phyloP scores from a whole-genome alignment of 92 coral and sea anemone genomes.

The Galaxea fascicularis region DNA sequence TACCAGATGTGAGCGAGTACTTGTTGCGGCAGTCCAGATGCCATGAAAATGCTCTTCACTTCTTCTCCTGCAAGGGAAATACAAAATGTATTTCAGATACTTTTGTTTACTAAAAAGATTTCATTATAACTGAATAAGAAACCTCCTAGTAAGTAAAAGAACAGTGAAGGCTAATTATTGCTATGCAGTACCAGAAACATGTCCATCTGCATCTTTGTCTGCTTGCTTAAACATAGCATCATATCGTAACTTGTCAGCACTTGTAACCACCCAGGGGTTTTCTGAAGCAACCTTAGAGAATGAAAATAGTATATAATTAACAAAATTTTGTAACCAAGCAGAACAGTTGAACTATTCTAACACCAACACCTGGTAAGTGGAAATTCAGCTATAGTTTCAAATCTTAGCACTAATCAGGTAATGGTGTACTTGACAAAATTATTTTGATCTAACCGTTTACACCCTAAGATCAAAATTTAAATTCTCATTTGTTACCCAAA shows the following conservation, averaged over 20 bases:
- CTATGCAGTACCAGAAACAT: conserved; percentile 85
- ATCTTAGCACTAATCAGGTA: too few species aligned
- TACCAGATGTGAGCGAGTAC: conserved; percentile 97
- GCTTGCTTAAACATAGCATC: conserved; percentile 93
- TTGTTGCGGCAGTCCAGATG: conserved; percentile 94
- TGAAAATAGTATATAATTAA: not conserved
- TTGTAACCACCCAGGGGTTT: conserved; percentile 87
- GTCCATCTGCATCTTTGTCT: conserved; percentile 94
- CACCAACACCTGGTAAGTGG: too few species aligned
- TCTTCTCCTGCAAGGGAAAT: conserved; percentile 80
- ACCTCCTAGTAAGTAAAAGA: too few species aligned
- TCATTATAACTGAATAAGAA: not conserved
- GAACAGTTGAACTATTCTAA: not conserved
- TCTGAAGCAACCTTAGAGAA: conserved; percentile 13
- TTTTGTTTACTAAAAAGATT: not conserved
- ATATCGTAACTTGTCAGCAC: conserved; percentile 83
- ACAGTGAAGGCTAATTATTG: too few species aligned
- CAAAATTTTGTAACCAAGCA: not conserved
- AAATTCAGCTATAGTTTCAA: too few species aligned
- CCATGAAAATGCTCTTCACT: conserved; percentile 93
- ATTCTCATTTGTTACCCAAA: too few species aligned
- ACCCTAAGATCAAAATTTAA: too few species aligned
- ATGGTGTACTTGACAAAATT: too few species aligned
- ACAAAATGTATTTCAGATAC: not conserved
- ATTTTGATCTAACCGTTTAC: too few species aligned